Evolutionary conservation across 2,888 invertebrate species (phyloP), one percentile per base, ranked within the genome.

Genomic region (Acrocyrtus sp.): DNA sequence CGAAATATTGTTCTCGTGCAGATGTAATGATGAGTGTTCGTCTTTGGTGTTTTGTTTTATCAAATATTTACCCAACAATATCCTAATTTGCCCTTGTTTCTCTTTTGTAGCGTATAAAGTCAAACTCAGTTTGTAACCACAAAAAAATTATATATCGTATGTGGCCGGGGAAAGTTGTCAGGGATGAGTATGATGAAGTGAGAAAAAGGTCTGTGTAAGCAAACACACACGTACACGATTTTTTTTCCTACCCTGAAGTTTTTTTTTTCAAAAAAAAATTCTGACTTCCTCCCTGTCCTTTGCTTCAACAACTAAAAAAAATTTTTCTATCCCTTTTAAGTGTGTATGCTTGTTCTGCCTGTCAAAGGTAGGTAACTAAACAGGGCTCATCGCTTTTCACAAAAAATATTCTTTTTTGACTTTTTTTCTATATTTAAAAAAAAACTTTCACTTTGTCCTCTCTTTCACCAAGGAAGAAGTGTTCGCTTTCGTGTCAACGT

Each of bases 151-250:
- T n/a, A n/a, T n/a, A n/a, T n/a, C n/a, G n/a, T n/a, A n/a, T n/a
- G n/a, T n/a, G 22, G 22, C 10, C 2, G 48, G 22, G 21, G 48
- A 34, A 34, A 34, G 6, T 34, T 34, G 34, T 34, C 34, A 34
- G 34, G 34, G 34, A 34, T 34, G 34, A 34, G 5, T 34, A 34
- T 34, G 34, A 12, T 34, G n/a, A n/a, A n/a, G 34, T 34, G 34
- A 34, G 34, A 34, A 54, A 27, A 6, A 24, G 54, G 19, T 54
- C 34, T 34, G 54, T 54, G 54, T 54, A 27, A 54, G 27, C 27
- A 51, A 27, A 26, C 48, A 48, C 17, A 51, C 26, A 29, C 5
- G 15, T 8, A 39, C 39, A 19, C 39, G 10, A 27, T 17, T 39
- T 39, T 34, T 34, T 54, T 54, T 39, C 34, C 29, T 5, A 12